A percentile compares a stretch with the other conserved stretches of the same genome.
These are phyloP conservation scores for Tipula confusa DNA, from an alignment of 2,888 invertebrate genomes.

Conservation along the genomic window DNA sequence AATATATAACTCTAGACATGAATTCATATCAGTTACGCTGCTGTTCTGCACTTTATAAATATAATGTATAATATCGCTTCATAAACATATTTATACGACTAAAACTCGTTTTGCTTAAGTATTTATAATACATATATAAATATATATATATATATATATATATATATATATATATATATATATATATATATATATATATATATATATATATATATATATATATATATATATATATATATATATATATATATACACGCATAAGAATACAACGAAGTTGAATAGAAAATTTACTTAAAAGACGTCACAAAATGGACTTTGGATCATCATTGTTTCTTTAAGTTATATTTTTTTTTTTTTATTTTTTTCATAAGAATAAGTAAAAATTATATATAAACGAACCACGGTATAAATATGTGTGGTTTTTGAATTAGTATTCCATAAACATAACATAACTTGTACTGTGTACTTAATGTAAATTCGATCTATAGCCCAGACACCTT, in stretches of 20 bases:
- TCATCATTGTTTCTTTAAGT: not conserved
- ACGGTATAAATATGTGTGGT: not conserved
- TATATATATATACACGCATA: not conserved
- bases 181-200: not conserved
- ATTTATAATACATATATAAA: not conserved
- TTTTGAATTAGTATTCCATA: not conserved
- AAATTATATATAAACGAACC: not conserved
- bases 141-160: not conserved
- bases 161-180: not conserved
- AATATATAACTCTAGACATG: not conserved
- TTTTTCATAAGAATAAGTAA: not conserved
- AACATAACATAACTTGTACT: not conserved
- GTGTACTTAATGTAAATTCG: not conserved
- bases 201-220: not conserved
- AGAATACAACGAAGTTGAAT: not conserved
- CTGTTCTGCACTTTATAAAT: no score
- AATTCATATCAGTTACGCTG: not conserved
- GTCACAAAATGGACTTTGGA: slow-evolving; percentile 9
- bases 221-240: not conserved
- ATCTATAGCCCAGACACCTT: no score
- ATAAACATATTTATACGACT: not conserved
- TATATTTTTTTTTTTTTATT: not conserved
- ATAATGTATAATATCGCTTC: not conserved
- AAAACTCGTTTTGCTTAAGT: not conserved
- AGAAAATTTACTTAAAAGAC: not conserved